Evolutionary conservation across 1,140 invertebrate species (phyloP), one percentile per base, ranked within the genome.

Genomic region (Pantala flavescens): DNA sequence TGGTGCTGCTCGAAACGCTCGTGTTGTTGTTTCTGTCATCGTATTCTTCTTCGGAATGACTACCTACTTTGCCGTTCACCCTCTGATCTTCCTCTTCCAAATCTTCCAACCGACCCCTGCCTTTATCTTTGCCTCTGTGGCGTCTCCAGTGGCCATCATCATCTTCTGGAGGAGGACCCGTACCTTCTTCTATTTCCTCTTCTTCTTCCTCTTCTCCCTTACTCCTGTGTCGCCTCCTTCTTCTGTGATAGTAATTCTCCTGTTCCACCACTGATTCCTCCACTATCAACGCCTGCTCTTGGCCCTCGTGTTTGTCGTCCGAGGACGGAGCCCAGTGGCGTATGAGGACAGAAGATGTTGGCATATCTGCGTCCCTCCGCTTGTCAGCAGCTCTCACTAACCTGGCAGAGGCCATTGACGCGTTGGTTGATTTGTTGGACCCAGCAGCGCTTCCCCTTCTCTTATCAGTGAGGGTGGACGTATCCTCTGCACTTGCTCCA

Each of bases 351-450:
- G 73, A 74, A 23, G 75, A 76, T 55, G 75, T 36, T 12, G 75
- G 75, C 10, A 76, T 24, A 12, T 63, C 73, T n/a, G 71, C 75
- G 24, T 12, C 36, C 23, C 43, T 72, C n/a, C 42, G 36, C 21
- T 71, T 63, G n/a, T 63, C 49, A 19, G 70, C 73, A 71, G 73
- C 73, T 49, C 74, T 43, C 11, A 76, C 75, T 14, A 76, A 71
- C 12, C 73, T 42, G n/a, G 75, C 72, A 16, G 75, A 76, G 12
- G 70, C 63, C 49, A 76, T 70, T 7, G 70, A 71, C 19, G 70
- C 28, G 24, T 80, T 83, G 49, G 80, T 82, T 42, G 82, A 81
- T 76, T 83, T 82, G 76, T 83, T 82, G 71, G 83, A 82, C 16
- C 81, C 82, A 19, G 83, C 77, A 19, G 81, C 81, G 28, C 82